Evolutionary conservation across 1,140 invertebrate species (phyloP).

Genomic region (Cydia fagiglandana): DNA sequence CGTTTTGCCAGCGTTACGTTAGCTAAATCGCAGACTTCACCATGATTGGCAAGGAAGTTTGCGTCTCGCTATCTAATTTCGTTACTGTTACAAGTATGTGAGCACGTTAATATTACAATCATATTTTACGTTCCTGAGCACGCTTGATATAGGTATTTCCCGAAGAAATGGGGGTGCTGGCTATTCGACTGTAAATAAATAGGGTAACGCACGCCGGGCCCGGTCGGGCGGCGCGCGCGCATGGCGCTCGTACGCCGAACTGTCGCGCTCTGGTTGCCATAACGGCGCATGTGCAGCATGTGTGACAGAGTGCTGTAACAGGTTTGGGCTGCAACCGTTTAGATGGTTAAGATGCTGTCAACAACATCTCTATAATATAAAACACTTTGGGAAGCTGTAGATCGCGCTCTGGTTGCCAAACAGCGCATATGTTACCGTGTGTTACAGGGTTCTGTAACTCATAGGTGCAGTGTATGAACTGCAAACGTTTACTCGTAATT

Average conservation of each 20-base stretch:
- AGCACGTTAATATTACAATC: too few species aligned
- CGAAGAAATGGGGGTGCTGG: neutral
- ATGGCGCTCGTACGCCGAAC: constrained; percentile 1
- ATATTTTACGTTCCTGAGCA: neutral
- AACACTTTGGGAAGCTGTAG: neutral
- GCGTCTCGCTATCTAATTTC: too few species aligned
- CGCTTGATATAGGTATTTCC: neutral
- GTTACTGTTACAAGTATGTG: too few species aligned
- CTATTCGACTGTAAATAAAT: neutral
- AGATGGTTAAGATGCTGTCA: neutral
- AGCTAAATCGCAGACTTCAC: neutral
- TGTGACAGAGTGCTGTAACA: constrained; percentile 14
- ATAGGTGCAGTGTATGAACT: neutral
- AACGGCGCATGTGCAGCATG: constrained; percentile 15
- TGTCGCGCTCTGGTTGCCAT: constrained; percentile 27
- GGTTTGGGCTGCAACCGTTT: constrained; percentile 1
- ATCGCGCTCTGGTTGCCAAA: neutral
- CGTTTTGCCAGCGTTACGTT: neutral
- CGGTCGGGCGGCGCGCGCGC: neutral
- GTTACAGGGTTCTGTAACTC: neutral
- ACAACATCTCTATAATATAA: neutral
- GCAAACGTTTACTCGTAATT: neutral
- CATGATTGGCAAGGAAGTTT: neutral
- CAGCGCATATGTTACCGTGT: neutral
- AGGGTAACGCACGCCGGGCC: constrained; percentile 20